Percentiles rank a stretch among this genome's conserved stretches.
These are phyloP conservation scores for Mechanitis mazaeus DNA, from an alignment of 2,888 invertebrate genomes.

Conservation along the genomic window DNA sequence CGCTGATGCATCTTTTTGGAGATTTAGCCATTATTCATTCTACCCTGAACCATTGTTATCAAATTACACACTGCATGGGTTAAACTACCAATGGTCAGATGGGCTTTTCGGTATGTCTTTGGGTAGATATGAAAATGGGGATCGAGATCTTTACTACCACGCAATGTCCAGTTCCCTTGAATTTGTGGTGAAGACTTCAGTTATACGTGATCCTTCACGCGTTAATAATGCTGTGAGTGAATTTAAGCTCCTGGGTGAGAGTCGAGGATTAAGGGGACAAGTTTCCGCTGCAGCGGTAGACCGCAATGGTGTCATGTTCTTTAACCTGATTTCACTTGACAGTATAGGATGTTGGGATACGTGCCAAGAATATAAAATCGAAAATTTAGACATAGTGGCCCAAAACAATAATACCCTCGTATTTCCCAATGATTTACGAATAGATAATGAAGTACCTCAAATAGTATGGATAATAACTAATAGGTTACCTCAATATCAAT, in stretches of 20 bases:
- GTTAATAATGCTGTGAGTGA: constrained; percentile 56
- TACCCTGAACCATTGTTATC: constrained; percentile 84
- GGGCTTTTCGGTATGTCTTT: constrained; percentile 86
- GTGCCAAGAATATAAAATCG: constrained; percentile 80
- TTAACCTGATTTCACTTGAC: constrained; percentile 86
- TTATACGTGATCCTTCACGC: constrained; percentile 79
- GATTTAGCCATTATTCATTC: constrained; percentile 82
- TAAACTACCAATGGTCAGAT: constrained; percentile 89
- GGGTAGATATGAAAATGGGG: constrained; percentile 74
- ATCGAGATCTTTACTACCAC: constrained; percentile 85
- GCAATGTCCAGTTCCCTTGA: constrained; percentile 89
- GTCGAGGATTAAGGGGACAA: constrained; percentile 80
- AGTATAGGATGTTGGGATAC: constrained; percentile 90
- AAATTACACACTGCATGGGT: constrained; percentile 83
- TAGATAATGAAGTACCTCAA: constrained; percentile 83
- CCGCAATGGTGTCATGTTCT: constrained; percentile 86
- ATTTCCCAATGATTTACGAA: constrained; percentile 88
- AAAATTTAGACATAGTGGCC: constrained; percentile 81
- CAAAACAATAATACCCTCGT: constrained; percentile 79
- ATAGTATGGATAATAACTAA: constrained; percentile 87
- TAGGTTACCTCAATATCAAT: constrained; percentile 84
- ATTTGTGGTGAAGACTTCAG: constrained; percentile 82
- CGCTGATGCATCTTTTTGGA: constrained; percentile 77
- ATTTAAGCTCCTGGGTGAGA: constrained; percentile 63
- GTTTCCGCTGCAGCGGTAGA: constrained; percentile 86